phyloP scores from a whole-genome alignment of 2,888 invertebrate species.

The Ceramica pisi region DNA sequence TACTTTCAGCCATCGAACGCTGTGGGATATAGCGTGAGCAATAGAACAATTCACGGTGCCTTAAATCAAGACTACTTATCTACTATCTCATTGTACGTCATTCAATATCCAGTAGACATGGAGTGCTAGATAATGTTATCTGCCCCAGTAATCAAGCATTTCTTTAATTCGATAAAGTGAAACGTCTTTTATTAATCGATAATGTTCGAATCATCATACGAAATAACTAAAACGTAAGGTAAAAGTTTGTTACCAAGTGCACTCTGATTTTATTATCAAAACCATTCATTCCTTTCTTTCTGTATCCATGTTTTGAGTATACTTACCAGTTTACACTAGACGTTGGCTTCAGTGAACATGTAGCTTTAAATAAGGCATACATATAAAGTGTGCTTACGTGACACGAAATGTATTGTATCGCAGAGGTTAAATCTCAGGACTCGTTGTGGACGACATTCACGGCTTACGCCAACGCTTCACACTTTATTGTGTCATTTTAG shows the following conservation, averaged over 20 bases:
- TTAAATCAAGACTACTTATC: constrained; percentile 25
- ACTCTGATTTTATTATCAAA: neutral
- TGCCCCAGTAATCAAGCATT: constrained; percentile 24
- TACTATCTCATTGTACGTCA: constrained; percentile 31
- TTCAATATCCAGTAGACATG: constrained; percentile 23
- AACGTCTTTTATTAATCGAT: constrained; percentile 30
- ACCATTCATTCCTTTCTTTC: neutral
- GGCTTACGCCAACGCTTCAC: constrained; percentile 58
- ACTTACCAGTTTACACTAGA: constrained; percentile 32
- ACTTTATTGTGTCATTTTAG: constrained; percentile 53
- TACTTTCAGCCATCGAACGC: neutral
- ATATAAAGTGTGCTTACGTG: constrained; percentile 36
- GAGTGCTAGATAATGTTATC: constrained; percentile 24
- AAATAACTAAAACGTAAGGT: neutral
- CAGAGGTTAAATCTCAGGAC: constrained; percentile 32
- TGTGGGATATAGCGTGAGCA: constrained; percentile 6
- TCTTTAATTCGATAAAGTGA: constrained; percentile 30
- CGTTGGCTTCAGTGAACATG: constrained; percentile 16
- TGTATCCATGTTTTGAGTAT: constrained; percentile 2
- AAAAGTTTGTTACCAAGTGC: neutral
- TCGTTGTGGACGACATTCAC: constrained; percentile 44
- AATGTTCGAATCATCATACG: constrained; percentile 14
- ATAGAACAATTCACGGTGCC: constrained; percentile 19
- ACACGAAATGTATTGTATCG: constrained; percentile 14
- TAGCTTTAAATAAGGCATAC: constrained; percentile 17